Evolutionary conservation across 2,888 invertebrate species (phyloP).

Genomic region (Myopa tessellatipennis): DNA sequence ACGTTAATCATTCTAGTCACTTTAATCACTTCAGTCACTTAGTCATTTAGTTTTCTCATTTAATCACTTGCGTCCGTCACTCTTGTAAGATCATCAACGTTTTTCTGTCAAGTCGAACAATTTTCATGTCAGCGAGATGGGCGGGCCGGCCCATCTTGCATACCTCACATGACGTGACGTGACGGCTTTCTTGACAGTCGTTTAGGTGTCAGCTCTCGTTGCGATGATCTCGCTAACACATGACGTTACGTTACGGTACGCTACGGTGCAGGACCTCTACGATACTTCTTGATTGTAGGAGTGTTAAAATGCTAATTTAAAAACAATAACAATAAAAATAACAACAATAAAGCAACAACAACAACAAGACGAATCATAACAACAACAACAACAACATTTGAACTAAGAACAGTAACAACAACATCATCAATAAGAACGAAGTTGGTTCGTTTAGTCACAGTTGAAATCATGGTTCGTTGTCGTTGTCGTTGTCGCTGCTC

Average conservation of each 20-base stretch:
- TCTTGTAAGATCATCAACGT: not conserved
- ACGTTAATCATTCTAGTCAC: not conserved
- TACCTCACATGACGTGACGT: conserved; percentile 1
- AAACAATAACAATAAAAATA: conserved; percentile 18
- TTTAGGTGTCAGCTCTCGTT: conserved; percentile 26
- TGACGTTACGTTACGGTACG: not conserved
- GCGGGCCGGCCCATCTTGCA: not conserved
- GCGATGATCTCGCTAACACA: not conserved
- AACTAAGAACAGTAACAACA: conserved; percentile 10
- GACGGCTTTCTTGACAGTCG: conserved; percentile 32
- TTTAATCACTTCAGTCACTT: not conserved
- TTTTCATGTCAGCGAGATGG: not conserved
- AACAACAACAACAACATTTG: not conserved
- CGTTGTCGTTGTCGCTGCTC: not conserved
- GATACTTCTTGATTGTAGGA: not conserved
- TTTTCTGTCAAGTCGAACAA: not conserved
- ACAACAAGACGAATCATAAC: not conserved
- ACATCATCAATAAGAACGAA: not conserved
- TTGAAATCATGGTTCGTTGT: not conserved
- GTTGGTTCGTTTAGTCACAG: not conserved
- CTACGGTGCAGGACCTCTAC: not conserved
- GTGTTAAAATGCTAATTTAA: conserved; percentile 35
- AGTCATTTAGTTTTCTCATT: not conserved
- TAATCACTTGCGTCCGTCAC: not conserved
- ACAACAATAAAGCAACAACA: not conserved